phyloP scores from a whole-genome alignment of 2,888 invertebrate genomes.

The Melieria crassipennis region DNA sequence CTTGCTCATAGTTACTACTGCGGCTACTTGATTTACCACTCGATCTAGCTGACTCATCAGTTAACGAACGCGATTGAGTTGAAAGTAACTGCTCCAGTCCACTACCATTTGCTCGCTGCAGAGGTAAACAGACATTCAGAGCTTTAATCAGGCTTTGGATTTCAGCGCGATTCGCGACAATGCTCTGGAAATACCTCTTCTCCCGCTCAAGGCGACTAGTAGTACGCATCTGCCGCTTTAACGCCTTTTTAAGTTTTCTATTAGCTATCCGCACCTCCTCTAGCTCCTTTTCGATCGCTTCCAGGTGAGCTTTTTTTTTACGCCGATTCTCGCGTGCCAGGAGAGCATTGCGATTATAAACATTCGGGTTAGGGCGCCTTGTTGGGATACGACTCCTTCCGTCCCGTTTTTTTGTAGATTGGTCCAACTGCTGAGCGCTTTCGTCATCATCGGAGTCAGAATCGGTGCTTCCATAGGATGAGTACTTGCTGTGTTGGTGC shows the following conservation, averaged over 20 bases:
- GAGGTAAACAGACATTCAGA: conserved; percentile 52
- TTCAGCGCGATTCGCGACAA: conserved; percentile 69
- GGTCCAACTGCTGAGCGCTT: neutral
- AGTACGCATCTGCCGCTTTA: conserved; percentile 67
- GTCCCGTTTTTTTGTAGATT: too few species aligned
- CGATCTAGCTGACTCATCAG: conserved; percentile 4
- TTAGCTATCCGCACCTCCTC: conserved; percentile 66
- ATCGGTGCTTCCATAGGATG: conserved; percentile 3
- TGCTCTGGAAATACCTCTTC: conserved; percentile 68
- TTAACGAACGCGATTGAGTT: neutral
- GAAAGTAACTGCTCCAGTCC: neutral
- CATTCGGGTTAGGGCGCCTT: conserved; percentile 60
- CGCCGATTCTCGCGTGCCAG: conserved; percentile 73
- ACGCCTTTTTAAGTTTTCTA: conserved; percentile 65
- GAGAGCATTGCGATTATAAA: conserved; percentile 69
- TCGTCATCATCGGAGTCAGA: conserved; percentile 8
- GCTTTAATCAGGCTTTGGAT: conserved; percentile 68
- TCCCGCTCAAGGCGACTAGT: conserved; percentile 68
- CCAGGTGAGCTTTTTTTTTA: conserved; percentile 71
- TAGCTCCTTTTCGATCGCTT: conserved; percentile 69
- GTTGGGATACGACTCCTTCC: conserved; percentile 50
- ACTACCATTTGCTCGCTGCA: neutral
- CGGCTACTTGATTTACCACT: neutral
- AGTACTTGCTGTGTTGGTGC: conserved; percentile 1
- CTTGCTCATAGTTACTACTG: conserved; percentile 40